Conservation (phyloP, 2,888 invertebrate genomes). For the Xanthia togata region DNA sequence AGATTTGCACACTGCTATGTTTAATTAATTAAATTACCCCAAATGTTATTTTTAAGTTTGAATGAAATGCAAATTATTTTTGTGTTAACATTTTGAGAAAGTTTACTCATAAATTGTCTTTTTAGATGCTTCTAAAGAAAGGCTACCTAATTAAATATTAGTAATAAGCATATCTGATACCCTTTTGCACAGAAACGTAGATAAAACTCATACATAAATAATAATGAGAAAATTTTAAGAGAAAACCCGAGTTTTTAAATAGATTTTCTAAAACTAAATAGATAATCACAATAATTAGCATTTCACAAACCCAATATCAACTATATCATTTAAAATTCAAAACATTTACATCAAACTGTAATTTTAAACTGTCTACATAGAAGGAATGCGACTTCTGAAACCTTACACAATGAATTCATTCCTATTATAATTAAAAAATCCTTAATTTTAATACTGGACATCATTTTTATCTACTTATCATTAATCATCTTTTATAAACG, state of each 20-base stretch:
- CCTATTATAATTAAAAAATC: conserved; percentile 63
- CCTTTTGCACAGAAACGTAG: background rate
- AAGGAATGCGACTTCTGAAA: conserved; percentile 67
- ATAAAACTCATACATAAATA: background rate
- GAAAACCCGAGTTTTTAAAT: background rate
- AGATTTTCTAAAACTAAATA: background rate
- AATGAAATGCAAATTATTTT: conserved; percentile 59
- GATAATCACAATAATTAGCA: conserved; percentile 44
- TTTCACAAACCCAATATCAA: conserved; percentile 45
- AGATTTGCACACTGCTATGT: conserved; percentile 62
- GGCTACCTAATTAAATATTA: conserved; percentile 26
- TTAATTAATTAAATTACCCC: conserved; percentile 56
- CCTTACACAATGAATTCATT: conserved; percentile 58
- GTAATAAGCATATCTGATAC: background rate
- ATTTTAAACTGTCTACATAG: conserved; percentile 52
- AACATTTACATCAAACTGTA: conserved; percentile 52
- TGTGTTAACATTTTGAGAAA: background rate
- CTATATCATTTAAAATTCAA: conserved; percentile 50
- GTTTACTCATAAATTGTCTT: conserved; percentile 1
- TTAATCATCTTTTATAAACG: conserved; percentile 67
- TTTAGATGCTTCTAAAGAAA: background rate
- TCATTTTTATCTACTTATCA: conserved; percentile 72
- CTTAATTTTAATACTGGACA: conserved; percentile 77
- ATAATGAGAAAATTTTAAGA: background rate
- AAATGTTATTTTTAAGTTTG: conserved; percentile 31